Evolutionary conservation across 1,140 invertebrate species (phyloP).

Genomic region (Aleiodes sp.): DNA sequence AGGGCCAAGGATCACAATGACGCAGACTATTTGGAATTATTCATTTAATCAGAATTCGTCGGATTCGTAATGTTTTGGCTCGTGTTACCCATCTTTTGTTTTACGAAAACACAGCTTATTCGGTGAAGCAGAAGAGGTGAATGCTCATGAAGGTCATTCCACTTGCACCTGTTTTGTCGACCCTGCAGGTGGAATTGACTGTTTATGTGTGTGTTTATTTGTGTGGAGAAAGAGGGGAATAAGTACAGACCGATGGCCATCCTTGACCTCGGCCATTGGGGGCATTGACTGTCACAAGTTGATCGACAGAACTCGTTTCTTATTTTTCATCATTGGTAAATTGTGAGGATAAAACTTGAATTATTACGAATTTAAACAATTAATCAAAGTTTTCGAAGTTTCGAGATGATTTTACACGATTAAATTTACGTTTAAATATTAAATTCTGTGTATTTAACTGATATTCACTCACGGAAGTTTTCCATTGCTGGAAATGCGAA

Average conservation of each 20-base stretch:
- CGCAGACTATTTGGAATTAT: too few species aligned
- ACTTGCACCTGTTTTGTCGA: constrained; percentile 33
- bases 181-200: constrained; percentile 31
- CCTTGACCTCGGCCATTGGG: constrained; percentile 36
- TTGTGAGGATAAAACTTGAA: background rate
- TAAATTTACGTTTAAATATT: too few species aligned
- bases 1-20: too few species aligned
- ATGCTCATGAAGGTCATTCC: constrained; percentile 48
- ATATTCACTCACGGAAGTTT: too few species aligned
- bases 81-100: background rate
- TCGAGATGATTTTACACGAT: too few species aligned
- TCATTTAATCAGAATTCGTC: too few species aligned
- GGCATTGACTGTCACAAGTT: constrained; percentile 22
- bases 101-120: background rate
- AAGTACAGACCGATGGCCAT: constrained; percentile 29
- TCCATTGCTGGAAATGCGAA: too few species aligned
- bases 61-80: too few species aligned
- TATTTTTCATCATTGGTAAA: background rate
- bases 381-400: too few species aligned
- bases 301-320: constrained; percentile 27
- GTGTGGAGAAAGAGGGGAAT: constrained; percentile 18
- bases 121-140: constrained; percentile 28
- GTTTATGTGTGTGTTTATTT: too few species aligned
- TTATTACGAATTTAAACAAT: too few species aligned
- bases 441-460: too few species aligned